Evolutionary conservation across 2,113 vertebrate species (phyloP).

Genomic region (Donacobius atricapilla): DNA sequence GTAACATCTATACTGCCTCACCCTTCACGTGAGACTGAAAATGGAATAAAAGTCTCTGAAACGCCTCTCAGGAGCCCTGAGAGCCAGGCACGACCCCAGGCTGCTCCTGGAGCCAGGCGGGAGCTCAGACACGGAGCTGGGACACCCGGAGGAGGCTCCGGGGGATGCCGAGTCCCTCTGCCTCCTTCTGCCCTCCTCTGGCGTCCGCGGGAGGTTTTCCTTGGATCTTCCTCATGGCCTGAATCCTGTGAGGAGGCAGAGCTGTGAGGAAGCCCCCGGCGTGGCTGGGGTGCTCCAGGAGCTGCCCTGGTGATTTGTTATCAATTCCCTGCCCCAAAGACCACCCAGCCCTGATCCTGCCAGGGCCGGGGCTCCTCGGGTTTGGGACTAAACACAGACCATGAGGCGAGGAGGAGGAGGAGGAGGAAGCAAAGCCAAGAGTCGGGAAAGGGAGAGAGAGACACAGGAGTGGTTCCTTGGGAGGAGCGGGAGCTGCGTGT

Average conservation of each 20-base stretch:
- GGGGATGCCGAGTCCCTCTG: not conserved
- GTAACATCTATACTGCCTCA: not conserved
- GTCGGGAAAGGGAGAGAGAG: not conserved
- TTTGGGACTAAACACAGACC: not conserved
- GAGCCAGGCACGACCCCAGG: not conserved
- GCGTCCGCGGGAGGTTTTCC: not conserved
- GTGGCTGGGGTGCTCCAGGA: not conserved
- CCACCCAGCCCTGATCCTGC: not conserved
- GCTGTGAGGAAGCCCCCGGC: not conserved
- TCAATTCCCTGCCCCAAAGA: not conserved
- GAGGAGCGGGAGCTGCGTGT: not conserved
- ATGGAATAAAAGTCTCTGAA: not conserved
- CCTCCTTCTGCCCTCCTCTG: constrained; percentile 43
- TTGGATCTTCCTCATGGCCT: not conserved
- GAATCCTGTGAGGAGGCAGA: not conserved
- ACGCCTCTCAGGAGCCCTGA: not conserved
- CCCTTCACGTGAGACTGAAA: not conserved
- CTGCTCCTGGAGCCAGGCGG: too few species aligned
- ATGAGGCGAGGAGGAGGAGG: not conserved
- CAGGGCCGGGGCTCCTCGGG: not conserved
- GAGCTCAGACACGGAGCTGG: not conserved
- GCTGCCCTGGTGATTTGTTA: not conserved
- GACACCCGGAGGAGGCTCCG: not conserved
- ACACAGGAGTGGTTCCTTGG: not conserved
- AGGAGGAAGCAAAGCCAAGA: not conserved